phyloP scores from a whole-genome alignment of 2,113 vertebrate species.

The Centropus unirufus region DNA sequence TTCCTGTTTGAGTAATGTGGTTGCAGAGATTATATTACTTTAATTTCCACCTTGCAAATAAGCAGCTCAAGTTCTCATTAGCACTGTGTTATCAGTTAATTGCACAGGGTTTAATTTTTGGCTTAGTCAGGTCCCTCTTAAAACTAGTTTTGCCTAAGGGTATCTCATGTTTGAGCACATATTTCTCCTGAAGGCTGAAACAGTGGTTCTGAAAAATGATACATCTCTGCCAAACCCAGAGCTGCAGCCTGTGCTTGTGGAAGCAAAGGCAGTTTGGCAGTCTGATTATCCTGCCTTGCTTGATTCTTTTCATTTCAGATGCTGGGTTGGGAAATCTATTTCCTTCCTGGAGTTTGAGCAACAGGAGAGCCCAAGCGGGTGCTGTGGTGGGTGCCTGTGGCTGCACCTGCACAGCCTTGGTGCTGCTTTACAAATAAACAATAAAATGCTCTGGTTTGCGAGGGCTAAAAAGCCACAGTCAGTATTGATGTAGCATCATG shows the following conservation, averaged over 20 bases:
- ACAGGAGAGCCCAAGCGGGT: not conserved
- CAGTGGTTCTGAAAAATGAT: not conserved
- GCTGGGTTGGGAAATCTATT: not conserved
- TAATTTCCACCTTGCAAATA: not conserved
- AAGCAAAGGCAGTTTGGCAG: not conserved
- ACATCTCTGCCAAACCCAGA: not conserved
- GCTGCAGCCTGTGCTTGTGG: not conserved
- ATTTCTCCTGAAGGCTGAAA: not conserved
- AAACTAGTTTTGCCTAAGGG: not conserved
- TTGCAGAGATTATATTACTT: not conserved
- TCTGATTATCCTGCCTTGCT: not conserved
- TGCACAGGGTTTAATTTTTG: not conserved
- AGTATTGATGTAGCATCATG: fast-evolving
- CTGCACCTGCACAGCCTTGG: not conserved
- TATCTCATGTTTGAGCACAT: not conserved
- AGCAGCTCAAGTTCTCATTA: not conserved
- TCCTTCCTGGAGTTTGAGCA: not conserved
- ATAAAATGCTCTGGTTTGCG: not conserved
- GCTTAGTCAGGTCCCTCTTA: not conserved
- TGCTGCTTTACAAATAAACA: not conserved
- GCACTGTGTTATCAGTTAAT: fast-evolving
- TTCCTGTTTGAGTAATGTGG: not conserved
- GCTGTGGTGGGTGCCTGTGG: not conserved
- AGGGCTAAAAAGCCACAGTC: not conserved
- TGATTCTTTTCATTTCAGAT: fast-evolving